Evolutionary conservation across 2,888 invertebrate genomes (phyloP), one percentile per base, ranked within the genome.

Genomic region (Ellobium chinense): DNA sequence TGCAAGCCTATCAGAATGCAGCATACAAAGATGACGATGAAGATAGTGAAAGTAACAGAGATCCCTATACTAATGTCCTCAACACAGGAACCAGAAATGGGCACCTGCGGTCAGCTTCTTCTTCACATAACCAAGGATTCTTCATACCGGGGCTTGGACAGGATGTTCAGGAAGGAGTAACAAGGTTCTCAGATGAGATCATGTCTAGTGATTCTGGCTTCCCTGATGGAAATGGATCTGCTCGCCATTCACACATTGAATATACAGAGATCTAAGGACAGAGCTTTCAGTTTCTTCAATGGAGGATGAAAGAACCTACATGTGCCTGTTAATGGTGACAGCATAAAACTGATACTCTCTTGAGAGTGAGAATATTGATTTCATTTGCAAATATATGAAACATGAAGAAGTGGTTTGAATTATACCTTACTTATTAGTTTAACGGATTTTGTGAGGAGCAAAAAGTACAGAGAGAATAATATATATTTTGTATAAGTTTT

Each of bases 201-300:
- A 18, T 73, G 18, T 79, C 73, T 89, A 39, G 85, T 85, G 60
- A 87, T 90, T 29, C 85, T 85, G 46, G 89, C 88, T 84, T 88
- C 87, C 60, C 90, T 89, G 88, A 91, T 89, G 81, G 89, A 89
- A 82, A 86, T 88, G 73, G 82, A 84, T 54, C 89, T 89, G 2
- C 83, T 85, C 74, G 90, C 87, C 80, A 87, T 86, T 77, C 83
- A 89, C 66, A 86, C 86, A 60, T 82, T 89, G 66, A 87, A 87
- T 27, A 84, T 89, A 14, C 85, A 88, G 76, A 91, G 87, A 80
- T 86, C 86, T 9, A 85, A 86, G 54, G 87, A n/a, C n/a, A n/a
- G n/a, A n/a, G n/a, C n/a, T n/a, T n/a, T n/a, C n/a, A n/a, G n/a
- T n/a, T n/a, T n/a, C n/a, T n/a, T n/a, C n/a, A n/a, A n/a, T n/a